A percentile compares a stretch with the other conserved stretches of the same genome.
phyloP scores from a whole-genome alignment of 2,888 invertebrate species.

The Acleris laterana region DNA sequence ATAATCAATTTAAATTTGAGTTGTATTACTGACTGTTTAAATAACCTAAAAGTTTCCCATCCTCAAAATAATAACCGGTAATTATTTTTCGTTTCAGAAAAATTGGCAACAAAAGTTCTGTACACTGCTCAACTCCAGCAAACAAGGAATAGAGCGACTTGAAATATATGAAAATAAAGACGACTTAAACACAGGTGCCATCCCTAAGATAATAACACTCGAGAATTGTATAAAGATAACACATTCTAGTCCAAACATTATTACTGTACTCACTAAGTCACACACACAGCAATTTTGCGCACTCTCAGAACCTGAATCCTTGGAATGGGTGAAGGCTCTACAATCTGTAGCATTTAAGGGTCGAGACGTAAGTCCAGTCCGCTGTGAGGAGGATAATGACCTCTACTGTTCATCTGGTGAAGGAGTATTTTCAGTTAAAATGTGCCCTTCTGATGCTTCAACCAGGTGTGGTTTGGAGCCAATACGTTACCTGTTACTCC shows the following conservation, averaged over 20 bases:
- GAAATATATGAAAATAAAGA: constrained; percentile 94
- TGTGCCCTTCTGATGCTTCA: constrained; percentile 91
- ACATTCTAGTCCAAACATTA: constrained; percentile 85
- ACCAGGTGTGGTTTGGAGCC: constrained; percentile 89
- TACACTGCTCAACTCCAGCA: constrained; percentile 91
- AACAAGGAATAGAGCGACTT: constrained; percentile 92
- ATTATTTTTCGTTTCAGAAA: constrained; percentile 86
- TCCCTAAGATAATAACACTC: constrained; percentile 91
- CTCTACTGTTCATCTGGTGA: constrained; percentile 94
- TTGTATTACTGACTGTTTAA: no score
- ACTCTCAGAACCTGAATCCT: constrained; percentile 87
- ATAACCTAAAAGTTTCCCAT: no score
- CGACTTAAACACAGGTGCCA: constrained; percentile 85
- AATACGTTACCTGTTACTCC: constrained; percentile 88
- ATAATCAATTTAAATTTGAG: no score
- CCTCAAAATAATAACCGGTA: constrained; percentile 3
- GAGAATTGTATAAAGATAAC: constrained; percentile 95
- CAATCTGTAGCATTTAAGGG: constrained; percentile 93
- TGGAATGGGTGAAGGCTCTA: constrained; percentile 91
- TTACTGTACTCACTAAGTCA: constrained; percentile 90
- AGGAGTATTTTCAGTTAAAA: constrained; percentile 90
- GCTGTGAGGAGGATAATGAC: constrained; percentile 93
- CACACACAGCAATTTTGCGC: constrained; percentile 86
- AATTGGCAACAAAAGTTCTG: constrained; percentile 92
- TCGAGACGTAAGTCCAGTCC: constrained; percentile 82